Conservation (phyloP, 2,113 vertebrate species). For the Psammodynastes pulverulentus region DNA sequence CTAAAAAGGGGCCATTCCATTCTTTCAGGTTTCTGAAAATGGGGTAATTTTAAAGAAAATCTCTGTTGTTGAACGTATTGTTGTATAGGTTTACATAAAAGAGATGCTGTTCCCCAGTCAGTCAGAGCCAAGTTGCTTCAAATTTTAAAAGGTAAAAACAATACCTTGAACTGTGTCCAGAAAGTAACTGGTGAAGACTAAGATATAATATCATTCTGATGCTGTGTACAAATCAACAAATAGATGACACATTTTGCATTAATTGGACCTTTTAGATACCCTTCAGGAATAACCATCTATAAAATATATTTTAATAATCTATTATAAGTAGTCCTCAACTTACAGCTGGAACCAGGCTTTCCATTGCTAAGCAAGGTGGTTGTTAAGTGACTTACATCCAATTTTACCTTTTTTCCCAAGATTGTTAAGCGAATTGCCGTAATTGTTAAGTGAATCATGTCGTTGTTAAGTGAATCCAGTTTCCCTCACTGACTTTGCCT, state of each 20-base stretch:
- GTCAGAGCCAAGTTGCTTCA: not conserved
- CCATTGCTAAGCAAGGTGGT: not conserved
- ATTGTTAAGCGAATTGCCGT: not conserved
- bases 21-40: not conserved
- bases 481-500: not conserved
- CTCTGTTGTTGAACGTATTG: not conserved
- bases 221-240: not conserved
- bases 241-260: not conserved
- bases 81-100: not conserved
- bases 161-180: not conserved
- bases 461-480: not conserved
- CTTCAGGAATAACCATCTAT: not conserved
- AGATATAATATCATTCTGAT: not conserved
- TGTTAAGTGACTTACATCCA: not conserved
- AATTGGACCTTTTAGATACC: not conserved
- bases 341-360: not conserved
- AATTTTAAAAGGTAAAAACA: not conserved
- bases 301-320: not conserved
- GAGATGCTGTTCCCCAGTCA: not conserved
- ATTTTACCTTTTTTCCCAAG: not conserved
- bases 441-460: not conserved
- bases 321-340: not conserved
- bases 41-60: not conserved
- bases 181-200: not conserved
- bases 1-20: not conserved